Evolutionary conservation across 1,140 invertebrate genomes (phyloP), one percentile per base, ranked within the genome.

Genomic region (Marisa cornuarietis): DNA sequence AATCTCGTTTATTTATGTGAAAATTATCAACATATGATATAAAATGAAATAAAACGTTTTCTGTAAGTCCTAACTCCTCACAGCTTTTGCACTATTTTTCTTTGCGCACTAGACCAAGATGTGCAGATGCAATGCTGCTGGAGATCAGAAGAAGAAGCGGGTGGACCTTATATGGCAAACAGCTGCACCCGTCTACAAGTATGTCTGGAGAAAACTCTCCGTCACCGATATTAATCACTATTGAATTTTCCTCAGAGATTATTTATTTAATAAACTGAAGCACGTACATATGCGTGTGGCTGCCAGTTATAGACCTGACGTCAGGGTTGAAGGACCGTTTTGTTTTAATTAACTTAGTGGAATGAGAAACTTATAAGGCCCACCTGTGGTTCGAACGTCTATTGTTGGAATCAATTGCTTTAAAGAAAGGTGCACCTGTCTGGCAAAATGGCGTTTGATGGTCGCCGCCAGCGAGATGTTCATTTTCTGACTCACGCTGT

Each of bases 151-250:
- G 13, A 68, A 68, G 65, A 68, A 11, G 65, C 65, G 22, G 65
- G 65, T 68, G 65, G 65, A 11, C 65, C 65, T 68, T 68, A 68
- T 68, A 68, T 18, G 65, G 65, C n/a, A 68, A 68, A n/a, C 65
- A 31, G 65, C 0, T 68, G 3, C 13, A n/a, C 65, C 26, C 26
- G 13, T n/a, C 26, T 68, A 11, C 31, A 13, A 14, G 54, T 58
- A 18, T 6, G 54, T 1, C 54, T 58, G 54, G 54, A 9, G 16
- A 58, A 58, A 58, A 58, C 11, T 14, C 11, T 14, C 11, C 16
- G 54, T 58, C 54, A 58, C 16, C 16, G 54, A 58, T 58, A 58
- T 58, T 58, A 6, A 11, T 1, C 11, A 11, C 65, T 68, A 11
- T 68, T 11, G 14, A 13, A 68, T 68, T 13, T 2, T 13, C 7